A percentile compares a stretch with the other conserved stretches of the same genome.
Conservation (phyloP, 2,113 vertebrate genomes). For the Casuarius casuarius region DNA sequence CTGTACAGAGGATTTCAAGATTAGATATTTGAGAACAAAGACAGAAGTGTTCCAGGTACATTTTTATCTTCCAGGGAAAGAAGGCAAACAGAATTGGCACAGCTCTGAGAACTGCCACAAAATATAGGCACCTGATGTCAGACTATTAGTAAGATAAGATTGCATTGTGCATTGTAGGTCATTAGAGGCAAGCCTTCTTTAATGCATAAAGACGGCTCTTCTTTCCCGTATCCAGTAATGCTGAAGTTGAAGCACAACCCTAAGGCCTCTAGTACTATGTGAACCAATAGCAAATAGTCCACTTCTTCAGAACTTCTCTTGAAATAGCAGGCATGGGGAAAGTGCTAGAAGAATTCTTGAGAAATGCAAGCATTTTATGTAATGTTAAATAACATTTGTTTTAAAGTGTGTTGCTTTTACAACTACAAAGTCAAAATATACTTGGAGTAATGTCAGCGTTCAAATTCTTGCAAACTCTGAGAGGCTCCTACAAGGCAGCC, state of each 20-base stretch:
- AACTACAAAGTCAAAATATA: not conserved
- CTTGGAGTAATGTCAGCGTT: not conserved
- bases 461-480: not conserved
- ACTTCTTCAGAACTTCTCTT: not conserved
- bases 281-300: not conserved
- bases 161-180: fast-evolving
- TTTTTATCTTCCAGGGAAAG: not conserved
- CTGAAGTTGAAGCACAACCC: not conserved
- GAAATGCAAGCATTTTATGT: not conserved
- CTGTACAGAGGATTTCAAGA: not conserved
- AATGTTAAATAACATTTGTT: not conserved
- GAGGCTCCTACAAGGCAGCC: not conserved
- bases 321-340: not conserved
- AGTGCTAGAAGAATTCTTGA: not conserved
- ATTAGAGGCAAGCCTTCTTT: not conserved
- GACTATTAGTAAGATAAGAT: not conserved
- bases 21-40: not conserved
- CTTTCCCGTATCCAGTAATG: not conserved
- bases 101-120: not conserved
- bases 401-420: not conserved
- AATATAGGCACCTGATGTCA: not conserved
- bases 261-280: not conserved
- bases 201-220: not conserved
- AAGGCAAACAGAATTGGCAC: not conserved
- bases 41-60: not conserved